Conservation (phyloP, 2,888 invertebrate species). For the Caprella mutica region DNA sequence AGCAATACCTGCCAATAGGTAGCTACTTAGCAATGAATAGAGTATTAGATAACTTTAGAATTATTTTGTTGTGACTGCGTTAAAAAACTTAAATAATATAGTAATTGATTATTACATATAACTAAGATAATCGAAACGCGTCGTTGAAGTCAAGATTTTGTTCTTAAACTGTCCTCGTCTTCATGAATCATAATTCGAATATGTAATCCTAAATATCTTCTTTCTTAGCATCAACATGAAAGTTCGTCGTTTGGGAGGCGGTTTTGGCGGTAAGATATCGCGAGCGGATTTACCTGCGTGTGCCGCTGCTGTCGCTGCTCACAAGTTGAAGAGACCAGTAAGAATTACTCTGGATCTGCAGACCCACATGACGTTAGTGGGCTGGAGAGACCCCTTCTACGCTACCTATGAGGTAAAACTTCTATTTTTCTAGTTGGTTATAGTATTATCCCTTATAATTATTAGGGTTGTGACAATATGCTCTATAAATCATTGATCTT, state of each 20-base stretch:
- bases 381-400: slow-evolving; percentile 33
- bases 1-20: slow-evolving; percentile 3
- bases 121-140: too few species aligned
- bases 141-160: too few species aligned
- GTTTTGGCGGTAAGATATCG: slow-evolving; percentile 62
- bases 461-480: too few species aligned
- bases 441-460: neutral
- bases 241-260: slow-evolving; percentile 66
- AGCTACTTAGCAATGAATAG: too few species aligned
- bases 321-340: slow-evolving; percentile 54
- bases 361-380: slow-evolving; percentile 51
- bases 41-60: too few species aligned
- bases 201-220: too few species aligned
- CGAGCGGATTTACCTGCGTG: slow-evolving; percentile 50
- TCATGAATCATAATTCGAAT: too few species aligned
- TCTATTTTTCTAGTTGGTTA: neutral
- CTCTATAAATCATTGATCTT: too few species aligned
- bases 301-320: slow-evolving; percentile 58
- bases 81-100: too few species aligned
- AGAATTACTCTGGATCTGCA: slow-evolving; percentile 59
- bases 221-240: slow-evolving; percentile 54
- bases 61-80: too few species aligned
- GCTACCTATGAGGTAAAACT: slow-evolving; percentile 34
- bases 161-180: too few species aligned
- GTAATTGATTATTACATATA: too few species aligned